Percentiles rank a stretch among this genome's conserved stretches.
These are phyloP conservation scores for Elymnias hypermnestra DNA, from an alignment of 1,140 invertebrate genomes.

Conservation along the genomic window DNA sequence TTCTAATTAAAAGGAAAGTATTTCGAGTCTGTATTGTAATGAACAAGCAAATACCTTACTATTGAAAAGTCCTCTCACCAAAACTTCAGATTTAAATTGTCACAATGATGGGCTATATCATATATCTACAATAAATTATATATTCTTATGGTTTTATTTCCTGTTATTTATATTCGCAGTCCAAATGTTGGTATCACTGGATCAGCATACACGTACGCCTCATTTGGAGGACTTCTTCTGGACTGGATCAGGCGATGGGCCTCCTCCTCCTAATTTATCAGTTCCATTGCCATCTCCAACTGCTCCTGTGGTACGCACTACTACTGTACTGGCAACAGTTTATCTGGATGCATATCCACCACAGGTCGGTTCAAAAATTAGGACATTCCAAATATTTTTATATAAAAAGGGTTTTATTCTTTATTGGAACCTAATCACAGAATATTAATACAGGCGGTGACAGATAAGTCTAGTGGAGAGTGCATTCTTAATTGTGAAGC, in stretches of 20 bases:
- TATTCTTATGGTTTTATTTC: no score
- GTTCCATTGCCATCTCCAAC: constrained; percentile 37
- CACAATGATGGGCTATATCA: no score
- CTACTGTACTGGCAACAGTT: constrained; percentile 80
- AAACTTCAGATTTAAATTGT: no score
- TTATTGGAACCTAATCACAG: constrained; percentile 1
- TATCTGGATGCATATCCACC: constrained; percentile 72
- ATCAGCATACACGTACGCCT: constrained; percentile 71
- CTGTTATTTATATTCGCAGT: constrained; percentile 28
- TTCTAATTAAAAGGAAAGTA: no score
- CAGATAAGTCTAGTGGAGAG: constrained; percentile 60
- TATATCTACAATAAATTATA: no score
- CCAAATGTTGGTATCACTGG: constrained; percentile 50
- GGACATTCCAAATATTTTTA: neutral
- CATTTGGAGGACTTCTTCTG: constrained; percentile 90
- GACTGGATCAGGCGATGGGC: constrained; percentile 88
- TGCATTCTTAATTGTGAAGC: constrained; percentile 59
- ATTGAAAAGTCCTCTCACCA: no score
- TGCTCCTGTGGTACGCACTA: constrained; percentile 69
- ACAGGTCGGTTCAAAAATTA: constrained; percentile 32
- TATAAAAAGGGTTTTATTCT: neutral
- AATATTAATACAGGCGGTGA: constrained; percentile 50
- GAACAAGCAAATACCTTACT: no score
- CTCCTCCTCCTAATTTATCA: constrained; percentile 55
- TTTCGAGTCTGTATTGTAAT: no score